Evolutionary conservation across 2,888 invertebrate genomes (phyloP).

Genomic region (Mesoligia furuncula): DNA sequence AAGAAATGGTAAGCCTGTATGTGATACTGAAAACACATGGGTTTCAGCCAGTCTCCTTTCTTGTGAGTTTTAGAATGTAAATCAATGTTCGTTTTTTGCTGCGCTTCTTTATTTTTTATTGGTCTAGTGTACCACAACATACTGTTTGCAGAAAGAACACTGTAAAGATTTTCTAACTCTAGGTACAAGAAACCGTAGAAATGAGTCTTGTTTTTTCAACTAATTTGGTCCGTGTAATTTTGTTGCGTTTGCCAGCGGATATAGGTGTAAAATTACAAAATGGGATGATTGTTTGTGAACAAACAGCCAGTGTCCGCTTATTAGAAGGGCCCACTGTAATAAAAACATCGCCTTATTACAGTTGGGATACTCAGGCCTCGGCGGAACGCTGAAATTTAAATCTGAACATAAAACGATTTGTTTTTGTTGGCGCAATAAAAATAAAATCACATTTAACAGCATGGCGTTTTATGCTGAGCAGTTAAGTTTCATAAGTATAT

Average conservation of each 20-base stretch:
- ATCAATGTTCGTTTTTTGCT: neutral
- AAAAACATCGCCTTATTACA: constrained; percentile 88
- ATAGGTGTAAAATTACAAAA: constrained; percentile 86
- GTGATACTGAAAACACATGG: no score
- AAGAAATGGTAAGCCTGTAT: no score
- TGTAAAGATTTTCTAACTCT: constrained; percentile 12
- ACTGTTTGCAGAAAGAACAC: neutral
- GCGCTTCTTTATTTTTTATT: neutral
- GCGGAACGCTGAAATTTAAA: constrained; percentile 84
- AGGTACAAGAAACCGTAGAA: constrained; percentile 1
- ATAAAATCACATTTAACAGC: constrained; percentile 82
- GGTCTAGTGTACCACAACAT: neutral
- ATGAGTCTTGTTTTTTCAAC: constrained; percentile 70
- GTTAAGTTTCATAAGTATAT: constrained; percentile 74
- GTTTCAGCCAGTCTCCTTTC: no score
- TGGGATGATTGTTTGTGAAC: constrained; percentile 85
- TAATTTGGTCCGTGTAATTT: constrained; percentile 77
- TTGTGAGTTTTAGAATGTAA: neutral
- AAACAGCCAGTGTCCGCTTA: constrained; percentile 87
- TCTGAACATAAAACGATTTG: constrained; percentile 85
- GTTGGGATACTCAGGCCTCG: constrained; percentile 74
- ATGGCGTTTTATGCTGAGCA: constrained; percentile 74
- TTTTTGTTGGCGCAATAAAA: constrained; percentile 85
- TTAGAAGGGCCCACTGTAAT: constrained; percentile 86
- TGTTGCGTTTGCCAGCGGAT: constrained; percentile 76